Conservation (phyloP, 2,888 invertebrate genomes). For the Stomorhina lunata region DNA sequence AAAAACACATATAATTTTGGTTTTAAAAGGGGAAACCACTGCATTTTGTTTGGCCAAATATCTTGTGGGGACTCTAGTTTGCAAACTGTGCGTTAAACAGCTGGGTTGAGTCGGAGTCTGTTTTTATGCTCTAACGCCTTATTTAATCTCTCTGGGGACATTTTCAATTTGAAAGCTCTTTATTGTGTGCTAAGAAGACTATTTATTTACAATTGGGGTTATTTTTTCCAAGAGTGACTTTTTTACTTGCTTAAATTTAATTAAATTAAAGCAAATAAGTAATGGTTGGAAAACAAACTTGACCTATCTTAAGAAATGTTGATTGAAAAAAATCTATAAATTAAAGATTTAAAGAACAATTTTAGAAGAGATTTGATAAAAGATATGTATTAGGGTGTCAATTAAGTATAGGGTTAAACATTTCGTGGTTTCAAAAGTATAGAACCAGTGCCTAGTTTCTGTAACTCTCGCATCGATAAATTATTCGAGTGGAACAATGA, state of each 20-base stretch:
- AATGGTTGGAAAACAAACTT: slow-evolving; percentile 8
- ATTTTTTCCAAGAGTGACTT: neutral
- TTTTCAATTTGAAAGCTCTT: slow-evolving; percentile 69
- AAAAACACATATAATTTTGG: slow-evolving; percentile 50
- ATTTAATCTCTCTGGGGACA: slow-evolving; percentile 74
- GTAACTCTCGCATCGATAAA: no score
- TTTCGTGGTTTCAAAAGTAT: no score
- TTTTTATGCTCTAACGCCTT: slow-evolving; percentile 79
- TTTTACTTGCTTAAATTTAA: slow-evolving; percentile 42
- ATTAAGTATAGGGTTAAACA: no score
- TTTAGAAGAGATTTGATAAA: no score
- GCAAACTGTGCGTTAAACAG: slow-evolving; percentile 24
- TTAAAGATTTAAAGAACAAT: no score
- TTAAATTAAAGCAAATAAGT: slow-evolving; percentile 58
- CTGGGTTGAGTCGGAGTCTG: slow-evolving; percentile 60
- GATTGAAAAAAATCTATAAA: neutral
- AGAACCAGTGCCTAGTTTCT: no score
- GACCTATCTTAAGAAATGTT: slow-evolving; percentile 46
- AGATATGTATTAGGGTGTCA: no score
- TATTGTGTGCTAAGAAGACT: slow-evolving; percentile 49
- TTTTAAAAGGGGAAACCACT: slow-evolving; percentile 74
- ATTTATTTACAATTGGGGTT: slow-evolving; percentile 53
- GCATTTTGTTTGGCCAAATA: slow-evolving; percentile 74
- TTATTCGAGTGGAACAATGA: no score
- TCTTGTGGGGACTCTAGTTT: slow-evolving; percentile 58